These are phyloP conservation scores for Caenorhabditis wallacei DNA, from an alignment of 2,888 invertebrate species.

Conservation along the genomic window DNA sequence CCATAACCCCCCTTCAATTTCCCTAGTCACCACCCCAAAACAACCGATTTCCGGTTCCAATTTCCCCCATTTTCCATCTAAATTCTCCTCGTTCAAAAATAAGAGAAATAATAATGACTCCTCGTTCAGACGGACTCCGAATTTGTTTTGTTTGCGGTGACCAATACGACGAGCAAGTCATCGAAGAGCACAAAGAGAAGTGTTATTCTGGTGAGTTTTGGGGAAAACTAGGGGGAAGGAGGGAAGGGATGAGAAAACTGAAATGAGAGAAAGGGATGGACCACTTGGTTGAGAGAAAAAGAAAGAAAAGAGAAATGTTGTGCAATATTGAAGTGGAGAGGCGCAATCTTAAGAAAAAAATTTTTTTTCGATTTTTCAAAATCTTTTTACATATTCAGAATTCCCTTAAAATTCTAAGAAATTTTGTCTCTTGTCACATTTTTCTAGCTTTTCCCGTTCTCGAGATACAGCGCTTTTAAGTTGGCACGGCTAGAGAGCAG, in stretches of 20 bases:
- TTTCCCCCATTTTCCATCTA: no score
- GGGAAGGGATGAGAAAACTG: not conserved
- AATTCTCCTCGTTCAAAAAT: not conserved
- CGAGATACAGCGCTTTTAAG: no score
- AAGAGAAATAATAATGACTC: not conserved
- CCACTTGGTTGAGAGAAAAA: not conserved
- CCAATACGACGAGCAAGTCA: slow-evolving; percentile 56
- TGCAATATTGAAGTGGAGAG: no score
- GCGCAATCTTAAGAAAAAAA: no score
- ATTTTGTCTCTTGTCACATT: no score
- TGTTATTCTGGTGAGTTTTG: slow-evolving; percentile 51
- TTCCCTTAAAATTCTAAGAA: no score
- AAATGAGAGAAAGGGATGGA: not conserved
- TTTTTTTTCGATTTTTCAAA: no score
- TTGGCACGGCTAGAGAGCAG: no score
- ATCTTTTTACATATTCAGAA: no score
- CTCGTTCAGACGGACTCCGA: slow-evolving; percentile 50
- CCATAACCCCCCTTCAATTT: not conserved
- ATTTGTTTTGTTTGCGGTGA: slow-evolving; percentile 67
- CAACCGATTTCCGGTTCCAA: not conserved
- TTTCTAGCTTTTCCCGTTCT: no score
- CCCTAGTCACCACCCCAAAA: no score
- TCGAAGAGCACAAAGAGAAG: slow-evolving; percentile 57
- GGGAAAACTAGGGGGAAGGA: not conserved
- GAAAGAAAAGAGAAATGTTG: no score